A percentile compares a stretch with the other conserved stretches of the same genome.
These are phyloP conservation scores for Leptobrachium ailaonicum DNA, from an alignment of 2,113 vertebrate genomes.

Conservation along the genomic window DNA sequence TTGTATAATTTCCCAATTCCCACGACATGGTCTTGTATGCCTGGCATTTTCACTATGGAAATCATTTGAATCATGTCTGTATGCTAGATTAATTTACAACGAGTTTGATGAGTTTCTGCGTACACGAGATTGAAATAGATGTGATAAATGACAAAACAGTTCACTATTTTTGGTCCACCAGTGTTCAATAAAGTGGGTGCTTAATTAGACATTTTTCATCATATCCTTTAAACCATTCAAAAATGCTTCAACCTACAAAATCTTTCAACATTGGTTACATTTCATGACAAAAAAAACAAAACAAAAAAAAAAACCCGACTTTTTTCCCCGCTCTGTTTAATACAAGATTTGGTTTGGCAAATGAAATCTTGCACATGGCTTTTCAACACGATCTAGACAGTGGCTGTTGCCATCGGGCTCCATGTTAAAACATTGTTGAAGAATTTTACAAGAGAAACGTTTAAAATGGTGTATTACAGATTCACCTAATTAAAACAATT, in stretches of 20 bases:
- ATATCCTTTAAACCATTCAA: conserved; percentile 61
- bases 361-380: conserved; percentile 87
- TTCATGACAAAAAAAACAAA: conserved; percentile 73
- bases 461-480: conserved; percentile 90
- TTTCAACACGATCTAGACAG: conserved; percentile 83
- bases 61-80: conserved; percentile 73
- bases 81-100: conserved; percentile 77
- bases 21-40: conserved; percentile 77
- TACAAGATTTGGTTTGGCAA: conserved; percentile 94
- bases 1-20: conserved; percentile 72
- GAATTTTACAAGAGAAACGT: conserved; percentile 91
- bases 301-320: conserved; percentile 66
- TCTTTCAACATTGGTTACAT: conserved; percentile 75
- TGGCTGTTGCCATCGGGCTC: conserved; percentile 86
- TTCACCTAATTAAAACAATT: conserved; percentile 91
- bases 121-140: conserved; percentile 73
- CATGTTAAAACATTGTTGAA: conserved; percentile 93
- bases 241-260: conserved; percentile 77
- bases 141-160: conserved; percentile 73
- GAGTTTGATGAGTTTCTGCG: conserved; percentile 78
- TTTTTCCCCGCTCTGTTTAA: conserved; percentile 56
- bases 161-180: conserved; percentile 81
- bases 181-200: conserved; percentile 76
- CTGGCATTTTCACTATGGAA: conserved; percentile 72
- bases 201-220: conserved; percentile 64